A percentile compares a stretch with the other conserved stretches of the same genome.
These are phyloP conservation scores for Myocastor coypus DNA, from an alignment of 2,113 vertebrate species.

Conservation along the genomic window DNA sequence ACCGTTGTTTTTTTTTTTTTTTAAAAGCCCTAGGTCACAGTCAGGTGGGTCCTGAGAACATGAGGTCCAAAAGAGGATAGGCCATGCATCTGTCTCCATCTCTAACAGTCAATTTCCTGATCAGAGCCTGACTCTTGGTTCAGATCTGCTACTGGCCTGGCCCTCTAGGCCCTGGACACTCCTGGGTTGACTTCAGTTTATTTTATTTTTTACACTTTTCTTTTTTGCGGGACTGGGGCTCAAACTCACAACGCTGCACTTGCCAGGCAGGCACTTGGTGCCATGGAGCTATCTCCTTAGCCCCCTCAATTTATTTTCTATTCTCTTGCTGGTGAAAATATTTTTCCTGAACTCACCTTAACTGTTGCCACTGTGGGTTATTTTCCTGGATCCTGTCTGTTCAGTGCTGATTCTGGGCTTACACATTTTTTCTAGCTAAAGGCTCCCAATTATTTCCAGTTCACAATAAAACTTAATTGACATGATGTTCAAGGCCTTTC, in stretches of 20 bases:
- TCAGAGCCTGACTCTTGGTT: not conserved
- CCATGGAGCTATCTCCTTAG: no score
- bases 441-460: not conserved
- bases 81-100: not conserved
- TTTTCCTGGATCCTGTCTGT: slow-evolving; percentile 10
- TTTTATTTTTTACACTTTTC: not conserved
- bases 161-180: not conserved
- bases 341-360: not conserved
- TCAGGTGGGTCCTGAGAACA: not conserved
- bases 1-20: not conserved
- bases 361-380: not conserved
- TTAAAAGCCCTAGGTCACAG: not conserved
- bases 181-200: not conserved
- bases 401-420: not conserved
- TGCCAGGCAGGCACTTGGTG: no score
- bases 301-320: not conserved
- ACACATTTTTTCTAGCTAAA: not conserved
- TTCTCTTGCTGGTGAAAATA: not conserved
- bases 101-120: not conserved
- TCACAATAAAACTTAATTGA: slow-evolving; percentile 1
- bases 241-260: no score
- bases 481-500: not conserved
- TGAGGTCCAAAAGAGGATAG: not conserved
- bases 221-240: no score
- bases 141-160: not conserved